phyloP scores from a whole-genome alignment of 1,140 invertebrate species.

The Lucilia cuprina region DNA sequence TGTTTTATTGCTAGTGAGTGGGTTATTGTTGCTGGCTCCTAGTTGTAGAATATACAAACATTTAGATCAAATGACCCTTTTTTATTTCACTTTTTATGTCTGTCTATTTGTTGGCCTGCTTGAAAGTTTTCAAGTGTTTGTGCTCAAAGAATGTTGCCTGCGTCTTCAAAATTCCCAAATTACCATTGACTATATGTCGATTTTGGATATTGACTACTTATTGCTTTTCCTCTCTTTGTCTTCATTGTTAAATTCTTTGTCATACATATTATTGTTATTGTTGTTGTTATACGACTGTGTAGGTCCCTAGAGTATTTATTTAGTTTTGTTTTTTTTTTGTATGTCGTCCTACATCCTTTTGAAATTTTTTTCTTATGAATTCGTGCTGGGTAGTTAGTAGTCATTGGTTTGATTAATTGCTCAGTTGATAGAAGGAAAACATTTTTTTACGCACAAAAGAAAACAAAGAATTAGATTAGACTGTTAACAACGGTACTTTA shows the following conservation, averaged over 20 bases:
- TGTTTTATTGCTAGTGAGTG: neutral
- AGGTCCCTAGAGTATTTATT: neutral
- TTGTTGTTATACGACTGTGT: neutral
- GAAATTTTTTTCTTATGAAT: neutral
- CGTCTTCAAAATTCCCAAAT: slow-evolving; percentile 10
- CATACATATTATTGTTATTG: neutral
- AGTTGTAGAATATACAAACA: neutral
- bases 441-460: neutral
- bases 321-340: neutral
- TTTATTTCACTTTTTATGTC: neutral
- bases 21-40: neutral
- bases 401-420: slow-evolving; percentile 17
- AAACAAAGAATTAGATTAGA: neutral
- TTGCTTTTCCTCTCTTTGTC: neutral
- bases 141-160: neutral
- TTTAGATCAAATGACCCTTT: slow-evolving; percentile 1
- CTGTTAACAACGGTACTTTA: slow-evolving; percentile 10
- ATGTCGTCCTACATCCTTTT: neutral
- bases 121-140: neutral
- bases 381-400: neutral
- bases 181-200: neutral
- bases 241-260: neutral
- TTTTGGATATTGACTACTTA: neutral
- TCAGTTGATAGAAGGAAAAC: slow-evolving; percentile 3
- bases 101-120: neutral